Percentiles rank a stretch among this genome's conserved stretches.
Conservation (phyloP, 2,888 invertebrate genomes). For the Drosophila nr. fundita region DNA sequence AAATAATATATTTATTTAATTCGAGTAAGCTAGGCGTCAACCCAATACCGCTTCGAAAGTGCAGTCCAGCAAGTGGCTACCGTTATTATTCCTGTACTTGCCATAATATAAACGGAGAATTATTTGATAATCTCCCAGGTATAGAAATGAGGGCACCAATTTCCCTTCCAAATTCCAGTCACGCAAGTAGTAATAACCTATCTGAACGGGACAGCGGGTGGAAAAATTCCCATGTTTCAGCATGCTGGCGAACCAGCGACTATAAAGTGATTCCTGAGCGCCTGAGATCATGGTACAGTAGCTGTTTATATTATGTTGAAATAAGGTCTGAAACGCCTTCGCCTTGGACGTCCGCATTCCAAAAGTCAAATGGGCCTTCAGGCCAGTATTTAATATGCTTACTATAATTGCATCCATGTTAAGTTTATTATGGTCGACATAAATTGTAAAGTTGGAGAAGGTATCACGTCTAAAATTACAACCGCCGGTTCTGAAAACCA, state of each 20-base stretch:
- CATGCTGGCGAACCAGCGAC: conserved; percentile 54
- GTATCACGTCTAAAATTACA: conserved; percentile 39
- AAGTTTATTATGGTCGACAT: conserved; percentile 33
- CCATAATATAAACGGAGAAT: conserved; percentile 53
- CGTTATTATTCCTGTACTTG: conserved; percentile 22
- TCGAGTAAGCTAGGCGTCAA: background rate
- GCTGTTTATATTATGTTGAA: conserved; percentile 64
- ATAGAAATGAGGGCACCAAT: conserved; percentile 61
- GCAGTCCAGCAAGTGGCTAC: conserved; percentile 47
- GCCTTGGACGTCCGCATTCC: conserved; percentile 47
- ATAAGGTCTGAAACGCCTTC: conserved; percentile 53
- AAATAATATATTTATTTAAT: conserved; percentile 1
- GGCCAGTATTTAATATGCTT: conserved; percentile 25
- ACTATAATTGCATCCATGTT: conserved; percentile 42
- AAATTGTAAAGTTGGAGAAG: conserved; percentile 60
- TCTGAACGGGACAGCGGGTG: conserved; percentile 50
- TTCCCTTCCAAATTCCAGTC: conserved; percentile 52
- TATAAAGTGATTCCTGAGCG: conserved; percentile 49
- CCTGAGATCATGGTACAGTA: conserved; percentile 56
- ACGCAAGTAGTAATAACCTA: conserved; percentile 61
- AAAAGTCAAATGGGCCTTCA: conserved; percentile 63
- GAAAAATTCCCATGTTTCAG: conserved; percentile 61
- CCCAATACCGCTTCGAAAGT: conserved; percentile 34
- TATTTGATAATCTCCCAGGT: conserved; percentile 68
- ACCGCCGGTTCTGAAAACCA: conserved; percentile 43